These are phyloP conservation scores for Psephotus haematonotus DNA, from an alignment of 2,113 vertebrate species.

Conservation along the genomic window DNA sequence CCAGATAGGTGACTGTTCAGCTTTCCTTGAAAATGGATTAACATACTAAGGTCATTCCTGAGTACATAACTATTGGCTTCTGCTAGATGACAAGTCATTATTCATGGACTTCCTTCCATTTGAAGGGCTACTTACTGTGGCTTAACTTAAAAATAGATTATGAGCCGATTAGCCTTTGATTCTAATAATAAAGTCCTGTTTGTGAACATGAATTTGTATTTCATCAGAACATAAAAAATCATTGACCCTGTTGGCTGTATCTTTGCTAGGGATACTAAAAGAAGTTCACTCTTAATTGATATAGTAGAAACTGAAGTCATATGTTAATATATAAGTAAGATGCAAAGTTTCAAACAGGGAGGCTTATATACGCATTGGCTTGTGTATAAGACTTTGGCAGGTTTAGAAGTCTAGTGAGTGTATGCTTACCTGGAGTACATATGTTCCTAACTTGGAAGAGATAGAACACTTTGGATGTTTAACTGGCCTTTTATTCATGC, in stretches of 20 bases:
- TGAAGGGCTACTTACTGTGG: neutral
- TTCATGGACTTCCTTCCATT: neutral
- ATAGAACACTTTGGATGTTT: neutral
- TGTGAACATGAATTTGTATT: neutral
- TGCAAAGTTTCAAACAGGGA: neutral
- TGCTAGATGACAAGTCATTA: slow-evolving; percentile 21
- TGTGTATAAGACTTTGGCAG: neutral
- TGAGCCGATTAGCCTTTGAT: neutral
- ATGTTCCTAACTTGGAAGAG: neutral
- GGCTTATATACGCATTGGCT: neutral
- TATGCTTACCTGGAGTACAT: neutral
- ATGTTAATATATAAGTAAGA: neutral
- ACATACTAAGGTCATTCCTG: slow-evolving; percentile 17
- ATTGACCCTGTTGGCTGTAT: neutral
- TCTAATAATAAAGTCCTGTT: neutral
- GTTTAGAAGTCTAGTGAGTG: neutral
- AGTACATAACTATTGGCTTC: slow-evolving; percentile 19
- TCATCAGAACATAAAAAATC: neutral
- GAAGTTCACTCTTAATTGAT: neutral
- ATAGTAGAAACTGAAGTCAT: neutral
- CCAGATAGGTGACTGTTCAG: slow-evolving; percentile 27
- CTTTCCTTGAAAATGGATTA: slow-evolving; percentile 49
- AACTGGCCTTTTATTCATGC: neutral
- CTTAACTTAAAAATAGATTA: neutral
- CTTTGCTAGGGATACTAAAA: neutral